Evolutionary conservation across 2,888 invertebrate genomes (phyloP).

Genomic region (Clepsis dumicolana): DNA sequence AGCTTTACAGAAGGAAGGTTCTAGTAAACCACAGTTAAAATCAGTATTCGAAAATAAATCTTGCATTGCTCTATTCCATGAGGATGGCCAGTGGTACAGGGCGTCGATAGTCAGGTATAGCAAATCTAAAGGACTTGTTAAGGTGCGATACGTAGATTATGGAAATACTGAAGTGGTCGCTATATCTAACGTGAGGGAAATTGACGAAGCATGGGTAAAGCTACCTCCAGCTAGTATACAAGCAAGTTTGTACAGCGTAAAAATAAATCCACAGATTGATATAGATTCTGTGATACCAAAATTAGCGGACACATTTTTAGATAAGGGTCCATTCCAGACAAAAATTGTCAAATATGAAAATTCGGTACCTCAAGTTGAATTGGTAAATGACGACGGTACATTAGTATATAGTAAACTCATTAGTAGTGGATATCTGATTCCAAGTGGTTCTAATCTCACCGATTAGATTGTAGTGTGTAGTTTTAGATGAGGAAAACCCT

Average conservation of each 20-base stretch:
- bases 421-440: conserved; percentile 54
- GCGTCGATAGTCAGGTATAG: conserved; percentile 86
- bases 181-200: conserved; percentile 76
- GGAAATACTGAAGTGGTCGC: conserved; percentile 88
- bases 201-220: conserved; percentile 77
- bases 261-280: conserved; percentile 65
- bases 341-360: conserved; percentile 60
- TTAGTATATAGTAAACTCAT: conserved; percentile 68
- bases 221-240: conserved; percentile 83
- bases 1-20: conserved; percentile 79
- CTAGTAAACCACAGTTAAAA: conserved; percentile 71
- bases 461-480: no score
- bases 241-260: conserved; percentile 74
- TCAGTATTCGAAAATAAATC: conserved; percentile 81
- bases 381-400: conserved; percentile 61
- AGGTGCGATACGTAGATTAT: conserved; percentile 91
- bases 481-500: no score
- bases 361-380: conserved; percentile 62
- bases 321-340: conserved; percentile 67
- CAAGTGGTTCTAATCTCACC: conserved; percentile 21
- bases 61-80: conserved; percentile 88
- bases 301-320: conserved; percentile 62
- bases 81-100: conserved; percentile 90
- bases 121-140: conserved; percentile 72
- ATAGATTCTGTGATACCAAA: conserved; percentile 61